phyloP scores from a whole-genome alignment of 2,888 invertebrate species.

The Drosophila emarginata region DNA sequence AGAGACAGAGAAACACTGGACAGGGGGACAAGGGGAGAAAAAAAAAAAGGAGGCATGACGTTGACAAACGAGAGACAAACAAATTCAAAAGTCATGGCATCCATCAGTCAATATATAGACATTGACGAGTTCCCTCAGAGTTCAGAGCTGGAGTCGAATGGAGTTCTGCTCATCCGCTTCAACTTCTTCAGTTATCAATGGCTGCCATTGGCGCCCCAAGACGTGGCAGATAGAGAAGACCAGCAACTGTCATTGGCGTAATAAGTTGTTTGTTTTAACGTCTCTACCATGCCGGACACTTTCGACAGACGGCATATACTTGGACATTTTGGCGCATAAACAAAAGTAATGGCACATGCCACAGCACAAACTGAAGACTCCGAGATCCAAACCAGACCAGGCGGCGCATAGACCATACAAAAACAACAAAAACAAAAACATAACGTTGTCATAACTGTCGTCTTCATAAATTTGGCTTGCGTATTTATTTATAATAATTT shows the following conservation, averaged over 20 bases:
- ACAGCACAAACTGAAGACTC: slow-evolving; percentile 19
- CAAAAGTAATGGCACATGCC: slow-evolving; percentile 71
- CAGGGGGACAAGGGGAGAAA: neutral
- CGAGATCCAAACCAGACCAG: slow-evolving; percentile 14
- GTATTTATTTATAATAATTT: slow-evolving; percentile 80
- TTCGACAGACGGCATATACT: slow-evolving; percentile 25
- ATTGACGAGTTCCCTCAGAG: too few species aligned
- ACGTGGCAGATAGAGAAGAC: slow-evolving; percentile 9
- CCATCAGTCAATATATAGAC: slow-evolving; percentile 21
- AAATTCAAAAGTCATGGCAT: slow-evolving; percentile 61
- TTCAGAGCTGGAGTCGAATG: neutral
- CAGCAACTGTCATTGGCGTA: slow-evolving; percentile 70
- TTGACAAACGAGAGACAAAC: slow-evolving; percentile 73
- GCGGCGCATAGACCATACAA: slow-evolving; percentile 27
- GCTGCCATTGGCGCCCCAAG: slow-evolving; percentile 56
- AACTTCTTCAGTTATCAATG: slow-evolving; percentile 63
- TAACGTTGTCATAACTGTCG: slow-evolving; percentile 55
- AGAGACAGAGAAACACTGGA: neutral
- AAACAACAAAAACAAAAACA: slow-evolving; percentile 36
- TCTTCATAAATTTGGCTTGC: slow-evolving; percentile 76
- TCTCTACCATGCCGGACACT: slow-evolving; percentile 42
- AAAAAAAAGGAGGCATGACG: slow-evolving; percentile 49
- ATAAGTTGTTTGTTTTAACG: slow-evolving; percentile 79
- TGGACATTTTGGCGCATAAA: slow-evolving; percentile 58
- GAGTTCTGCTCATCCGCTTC: slow-evolving; percentile 11